Conservation (phyloP, 1,140 invertebrate genomes). For the Lepidotrigona ventralis region DNA sequence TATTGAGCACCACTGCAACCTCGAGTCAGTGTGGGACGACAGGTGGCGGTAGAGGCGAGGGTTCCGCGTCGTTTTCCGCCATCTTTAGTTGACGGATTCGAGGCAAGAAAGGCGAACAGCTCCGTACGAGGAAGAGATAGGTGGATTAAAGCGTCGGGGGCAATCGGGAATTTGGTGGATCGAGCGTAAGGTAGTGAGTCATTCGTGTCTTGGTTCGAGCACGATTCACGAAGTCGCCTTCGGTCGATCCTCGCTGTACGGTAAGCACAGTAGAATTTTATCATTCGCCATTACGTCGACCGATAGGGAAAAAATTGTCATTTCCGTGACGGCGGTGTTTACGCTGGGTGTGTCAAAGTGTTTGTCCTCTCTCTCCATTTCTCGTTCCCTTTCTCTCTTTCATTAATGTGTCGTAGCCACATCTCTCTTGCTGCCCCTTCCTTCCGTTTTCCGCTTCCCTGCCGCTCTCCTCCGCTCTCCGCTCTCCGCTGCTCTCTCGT, state of each 20-base stretch:
- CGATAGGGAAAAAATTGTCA: conserved; percentile 32
- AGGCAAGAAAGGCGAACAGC: conserved; percentile 39
- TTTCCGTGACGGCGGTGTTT: conserved; percentile 62
- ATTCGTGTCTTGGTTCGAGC: conserved; percentile 39
- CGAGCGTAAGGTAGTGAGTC: conserved; percentile 55
- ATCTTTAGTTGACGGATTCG: conserved; percentile 66
- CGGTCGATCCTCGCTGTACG: conserved; percentile 43
- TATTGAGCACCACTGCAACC: conserved; percentile 23
- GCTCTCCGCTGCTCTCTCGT: conserved; percentile 20
- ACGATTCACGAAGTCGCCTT: conserved; percentile 46
- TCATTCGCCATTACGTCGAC: conserved; percentile 46
- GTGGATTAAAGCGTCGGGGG: conserved; percentile 24
- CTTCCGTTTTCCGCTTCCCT: conserved; percentile 45
- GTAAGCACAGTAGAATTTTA: conserved; percentile 48
- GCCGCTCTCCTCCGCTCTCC: conserved; percentile 21
- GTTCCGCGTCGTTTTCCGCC: conserved; percentile 64
- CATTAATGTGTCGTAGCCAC: conserved; percentile 25
- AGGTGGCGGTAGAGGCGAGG: conserved; percentile 54
- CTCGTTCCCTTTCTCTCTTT: conserved; percentile 32
- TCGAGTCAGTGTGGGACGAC: conserved; percentile 31
- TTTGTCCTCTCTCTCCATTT: conserved; percentile 29
- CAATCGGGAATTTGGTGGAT: conserved; percentile 49
- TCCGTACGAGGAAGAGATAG: conserved; percentile 51
- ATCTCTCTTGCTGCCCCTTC: neutral
- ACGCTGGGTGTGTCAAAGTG: conserved; percentile 72